phyloP scores from a whole-genome alignment of 2,888 invertebrate genomes.

The Clepsis dumicolana region DNA sequence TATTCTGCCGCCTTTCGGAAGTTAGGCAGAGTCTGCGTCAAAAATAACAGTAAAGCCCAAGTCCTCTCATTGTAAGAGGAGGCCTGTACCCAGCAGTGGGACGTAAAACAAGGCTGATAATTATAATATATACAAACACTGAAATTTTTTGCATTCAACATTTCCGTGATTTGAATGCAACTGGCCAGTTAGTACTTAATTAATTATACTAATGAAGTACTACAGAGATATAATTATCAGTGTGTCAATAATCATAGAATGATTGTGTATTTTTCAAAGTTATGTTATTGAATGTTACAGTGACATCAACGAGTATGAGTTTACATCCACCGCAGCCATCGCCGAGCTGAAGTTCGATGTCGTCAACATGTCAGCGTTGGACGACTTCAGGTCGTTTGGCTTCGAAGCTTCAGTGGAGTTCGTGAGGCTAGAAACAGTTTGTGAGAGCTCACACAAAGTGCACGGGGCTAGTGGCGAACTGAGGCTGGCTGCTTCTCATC shows the following conservation, averaged over 20 bases:
- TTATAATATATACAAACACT: too few species aligned
- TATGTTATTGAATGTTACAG: conserved; percentile 56
- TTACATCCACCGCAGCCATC: conserved; percentile 91
- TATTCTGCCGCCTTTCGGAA: too few species aligned
- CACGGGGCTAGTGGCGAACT: conserved; percentile 93
- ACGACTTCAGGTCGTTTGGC: conserved; percentile 94
- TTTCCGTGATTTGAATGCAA: too few species aligned
- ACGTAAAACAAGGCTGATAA: too few species aligned
- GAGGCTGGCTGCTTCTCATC: conserved; percentile 83
- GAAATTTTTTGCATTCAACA: too few species aligned
- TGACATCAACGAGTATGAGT: conserved; percentile 87
- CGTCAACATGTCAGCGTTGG: conserved; percentile 93
- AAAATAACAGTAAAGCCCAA: too few species aligned
- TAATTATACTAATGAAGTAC: too few species aligned
- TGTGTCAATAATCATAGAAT: not conserved
- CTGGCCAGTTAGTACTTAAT: too few species aligned
- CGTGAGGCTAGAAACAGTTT: conserved; percentile 89
- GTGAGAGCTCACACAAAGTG: conserved; percentile 89
- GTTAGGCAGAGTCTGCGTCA: too few species aligned
- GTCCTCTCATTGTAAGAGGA: too few species aligned
- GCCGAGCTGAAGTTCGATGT: conserved; percentile 94
- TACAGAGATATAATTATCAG: too few species aligned
- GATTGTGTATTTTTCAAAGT: not conserved
- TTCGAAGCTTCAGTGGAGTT: conserved; percentile 95
- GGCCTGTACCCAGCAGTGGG: too few species aligned